A percentile compares a stretch with the other conserved stretches of the same genome.
Evolutionary conservation across 1,140 invertebrate species (phyloP).

Genomic region (Cryptotermes secundus): DNA sequence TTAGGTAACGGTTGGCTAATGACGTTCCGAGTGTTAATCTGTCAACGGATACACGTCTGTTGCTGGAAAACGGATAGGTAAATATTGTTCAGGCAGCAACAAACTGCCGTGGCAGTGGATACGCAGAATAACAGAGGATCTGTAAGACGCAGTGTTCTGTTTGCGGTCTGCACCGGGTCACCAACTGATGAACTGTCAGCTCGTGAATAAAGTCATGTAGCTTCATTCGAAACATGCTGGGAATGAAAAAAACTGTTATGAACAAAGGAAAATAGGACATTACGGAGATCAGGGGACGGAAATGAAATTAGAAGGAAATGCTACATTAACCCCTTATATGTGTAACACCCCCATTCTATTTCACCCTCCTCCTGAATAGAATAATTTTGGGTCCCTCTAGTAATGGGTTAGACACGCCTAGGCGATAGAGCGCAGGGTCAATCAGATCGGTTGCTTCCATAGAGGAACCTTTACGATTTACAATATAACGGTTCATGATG

Average conservation of each 20-base stretch:
- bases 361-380: not conserved
- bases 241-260: not conserved
- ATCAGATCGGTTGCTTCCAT: not conserved
- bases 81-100: too few relatives aligned
- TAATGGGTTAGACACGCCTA: constrained; percentile 11
- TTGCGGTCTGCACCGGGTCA: too few relatives aligned
- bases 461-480: not conserved
- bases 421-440: not conserved
- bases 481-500: not conserved
- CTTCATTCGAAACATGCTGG: not conserved
- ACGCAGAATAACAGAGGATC: too few relatives aligned
- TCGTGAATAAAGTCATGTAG: too few relatives aligned
- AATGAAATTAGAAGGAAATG: not conserved
- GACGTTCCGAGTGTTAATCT: too few relatives aligned
- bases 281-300: not conserved
- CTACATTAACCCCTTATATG: not conserved
- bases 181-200: too few relatives aligned
- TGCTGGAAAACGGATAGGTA: too few relatives aligned
- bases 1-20: too few relatives aligned
- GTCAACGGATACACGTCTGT: too few relatives aligned
- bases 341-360: not conserved
- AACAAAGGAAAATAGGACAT: not conserved
- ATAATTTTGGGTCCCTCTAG: not conserved
- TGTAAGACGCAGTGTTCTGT: too few relatives aligned
- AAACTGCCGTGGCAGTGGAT: too few relatives aligned